Base-by-base conservation (phyloP, 2,113 vertebrate species). In the Chaenocephalus aceratus region DNA sequence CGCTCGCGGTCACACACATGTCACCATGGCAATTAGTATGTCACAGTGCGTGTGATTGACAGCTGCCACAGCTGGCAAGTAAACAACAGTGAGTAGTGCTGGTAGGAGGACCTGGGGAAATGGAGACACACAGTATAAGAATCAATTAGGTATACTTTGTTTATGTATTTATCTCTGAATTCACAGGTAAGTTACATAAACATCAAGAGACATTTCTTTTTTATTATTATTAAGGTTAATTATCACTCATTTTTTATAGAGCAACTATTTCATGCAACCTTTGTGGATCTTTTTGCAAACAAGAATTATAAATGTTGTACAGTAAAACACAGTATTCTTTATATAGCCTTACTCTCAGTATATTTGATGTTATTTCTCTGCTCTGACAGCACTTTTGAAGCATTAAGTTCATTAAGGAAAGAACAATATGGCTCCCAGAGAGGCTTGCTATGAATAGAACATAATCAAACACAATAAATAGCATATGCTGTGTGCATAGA, bases 21-120 rank as follows among this genome's bases (percentile, higher is more conserved):
- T 91, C 87, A 71, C 86, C 80, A 69, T 88, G 82, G 72, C 90
- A 91, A 90, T 93, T 88, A 89, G 77, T 71, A 10, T 86, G 81
- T 86, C 88, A 73, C 54, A 58, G 76, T 59, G 71, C 26, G 57
- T 9, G 12, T 85, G 89, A 91, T 53, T 80, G 90, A 86, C 90
- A 92, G 93, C 87, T 88, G 90, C 70, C 86, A 84, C 86, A 91
- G 78, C 85, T 89, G 85, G 80, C 82, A 63, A 52, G 78, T 72
- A 75, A 82, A 78, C 69, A 80, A 69, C 64, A 61, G n/a, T 2
- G 23, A 67, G 73, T 2, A 3, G 45, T 1, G 69, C 67, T 56
- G 66, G 23, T 30, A 63, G 62, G 21, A 36, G 30, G 16, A 81
- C 81, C 77, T 44, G 64, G 15, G 59, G 57, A 53, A 44, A 80